These are phyloP conservation scores for Sinella curviseta DNA, from an alignment of 1,140 invertebrate genomes.

Conservation along the genomic window DNA sequence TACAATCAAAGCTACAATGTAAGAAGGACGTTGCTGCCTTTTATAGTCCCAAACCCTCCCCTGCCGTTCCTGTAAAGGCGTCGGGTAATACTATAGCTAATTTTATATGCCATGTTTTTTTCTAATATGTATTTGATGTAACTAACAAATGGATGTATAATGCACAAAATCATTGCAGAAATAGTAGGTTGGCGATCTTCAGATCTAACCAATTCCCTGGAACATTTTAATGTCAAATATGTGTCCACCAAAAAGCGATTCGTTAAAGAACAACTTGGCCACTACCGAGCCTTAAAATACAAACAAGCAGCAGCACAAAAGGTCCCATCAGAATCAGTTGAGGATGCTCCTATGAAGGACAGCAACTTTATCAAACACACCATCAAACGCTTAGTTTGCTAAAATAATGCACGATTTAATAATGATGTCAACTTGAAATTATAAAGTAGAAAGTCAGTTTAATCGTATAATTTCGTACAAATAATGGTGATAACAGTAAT, in stretches of 20 bases:
- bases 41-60: neutral
- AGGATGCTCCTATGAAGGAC: slow-evolving; percentile 17
- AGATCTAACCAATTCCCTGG: slow-evolving; percentile 31
- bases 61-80: neutral
- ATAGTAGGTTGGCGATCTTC: slow-evolving; percentile 40
- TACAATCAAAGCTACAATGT: no score
- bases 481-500: no score
- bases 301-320: slow-evolving; percentile 3
- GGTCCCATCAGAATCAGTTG: neutral
- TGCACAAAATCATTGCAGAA: slow-evolving; percentile 22
- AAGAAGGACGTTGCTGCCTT: no score
- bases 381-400: slow-evolving; percentile 40
- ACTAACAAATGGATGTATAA: no score
- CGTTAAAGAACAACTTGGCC: slow-evolving; percentile 34
- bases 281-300: slow-evolving; percentile 37
- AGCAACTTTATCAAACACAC: slow-evolving; percentile 23
- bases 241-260: slow-evolving; percentile 36
- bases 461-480: no score
- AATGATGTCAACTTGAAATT: no score
- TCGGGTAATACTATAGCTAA: no score
- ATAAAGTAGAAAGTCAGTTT: no score
- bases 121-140: no score
- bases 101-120: no score
- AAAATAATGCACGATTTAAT: no score
- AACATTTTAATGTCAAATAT: slow-evolving; percentile 23